These are phyloP conservation scores for Drosophila murphyi DNA, from an alignment of 1,140 invertebrate species.

Conservation along the genomic window DNA sequence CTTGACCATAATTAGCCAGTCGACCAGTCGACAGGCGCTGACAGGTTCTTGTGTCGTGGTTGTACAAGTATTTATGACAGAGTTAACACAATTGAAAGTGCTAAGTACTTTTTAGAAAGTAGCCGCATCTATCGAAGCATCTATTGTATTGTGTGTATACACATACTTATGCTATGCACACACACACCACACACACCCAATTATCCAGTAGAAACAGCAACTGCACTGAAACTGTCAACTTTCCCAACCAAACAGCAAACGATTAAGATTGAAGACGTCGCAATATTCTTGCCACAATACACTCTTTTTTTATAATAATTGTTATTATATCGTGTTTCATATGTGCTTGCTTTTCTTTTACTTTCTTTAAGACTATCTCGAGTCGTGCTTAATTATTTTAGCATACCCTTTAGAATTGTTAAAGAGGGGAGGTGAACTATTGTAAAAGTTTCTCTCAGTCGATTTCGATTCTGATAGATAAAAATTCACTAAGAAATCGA, in stretches of 20 bases:
- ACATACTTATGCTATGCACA: not conserved
- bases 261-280: slow-evolving; percentile 21
- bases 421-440: not conserved
- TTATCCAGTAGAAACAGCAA: slow-evolving; percentile 28
- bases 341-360: slow-evolving; percentile 44
- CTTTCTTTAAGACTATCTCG: slow-evolving; percentile 31
- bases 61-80: slow-evolving; percentile 26
- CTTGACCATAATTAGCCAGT: slow-evolving; percentile 48
- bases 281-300: slow-evolving; percentile 48
- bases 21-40: slow-evolving; percentile 24
- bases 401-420: slow-evolving; percentile 6
- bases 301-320: slow-evolving; percentile 17
- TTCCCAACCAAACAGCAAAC: slow-evolving; percentile 46
- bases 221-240: slow-evolving; percentile 61
- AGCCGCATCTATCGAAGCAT: slow-evolving; percentile 4
- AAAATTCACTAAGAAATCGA: no score
- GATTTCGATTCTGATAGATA: not conserved
- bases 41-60: slow-evolving; percentile 49
- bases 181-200: slow-evolving; percentile 25
- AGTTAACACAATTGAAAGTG: slow-evolving; percentile 59
- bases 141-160: not conserved
- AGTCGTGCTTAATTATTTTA: slow-evolving; percentile 16
- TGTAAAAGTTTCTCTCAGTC: not conserved
- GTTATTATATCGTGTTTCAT: slow-evolving; percentile 10
- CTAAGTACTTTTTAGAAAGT: slow-evolving; percentile 68